Conservation (phyloP, 2,888 invertebrate species). For the Ichneumon xanthorius region DNA sequence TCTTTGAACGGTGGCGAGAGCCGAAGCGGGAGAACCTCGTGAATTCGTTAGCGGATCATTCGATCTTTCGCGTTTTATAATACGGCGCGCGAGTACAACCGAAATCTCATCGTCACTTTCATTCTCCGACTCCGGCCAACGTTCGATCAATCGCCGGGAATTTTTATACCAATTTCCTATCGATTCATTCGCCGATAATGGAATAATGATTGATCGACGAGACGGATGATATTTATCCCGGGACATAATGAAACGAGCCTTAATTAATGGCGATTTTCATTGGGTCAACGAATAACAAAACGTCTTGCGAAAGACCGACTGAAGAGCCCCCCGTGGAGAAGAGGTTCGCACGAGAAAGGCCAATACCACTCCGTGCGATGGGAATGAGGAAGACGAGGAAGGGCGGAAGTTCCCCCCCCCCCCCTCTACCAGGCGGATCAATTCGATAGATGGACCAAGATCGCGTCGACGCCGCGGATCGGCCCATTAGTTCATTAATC, state of each 20-base stretch:
- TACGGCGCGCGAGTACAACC: neutral
- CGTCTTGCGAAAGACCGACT: slow-evolving; percentile 37
- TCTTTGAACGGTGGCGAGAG: slow-evolving; percentile 70
- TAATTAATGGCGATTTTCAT: slow-evolving; percentile 68
- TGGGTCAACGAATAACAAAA: slow-evolving; percentile 54
- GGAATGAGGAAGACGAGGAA: slow-evolving; percentile 9
- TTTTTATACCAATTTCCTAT: slow-evolving; percentile 57
- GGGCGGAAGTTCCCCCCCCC: slow-evolving; percentile 5
- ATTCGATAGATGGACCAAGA: slow-evolving; percentile 40
- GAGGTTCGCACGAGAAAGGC: slow-evolving; percentile 55
- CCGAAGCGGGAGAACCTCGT: slow-evolving; percentile 18
- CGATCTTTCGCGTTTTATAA: slow-evolving; percentile 15
- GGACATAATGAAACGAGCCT: slow-evolving; percentile 63
- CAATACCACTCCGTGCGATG: neutral
- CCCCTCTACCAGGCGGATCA: slow-evolving; percentile 10
- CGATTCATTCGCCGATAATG: slow-evolving; percentile 60
- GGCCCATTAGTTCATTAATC: slow-evolving; percentile 56
- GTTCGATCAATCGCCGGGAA: slow-evolving; percentile 52
- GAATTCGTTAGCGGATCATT: slow-evolving; percentile 75
- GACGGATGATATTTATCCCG: slow-evolving; percentile 56
- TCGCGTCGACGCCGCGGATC: slow-evolving; percentile 33
- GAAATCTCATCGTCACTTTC: slow-evolving; percentile 30
- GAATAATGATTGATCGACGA: slow-evolving; percentile 65
- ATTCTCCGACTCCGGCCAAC: slow-evolving; percentile 4
- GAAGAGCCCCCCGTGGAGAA: slow-evolving; percentile 45